A percentile compares a stretch with the other conserved stretches of the same genome.
phyloP scores from a whole-genome alignment of 2,797 vertebrate species.

The Eidolon dupreanum region DNA sequence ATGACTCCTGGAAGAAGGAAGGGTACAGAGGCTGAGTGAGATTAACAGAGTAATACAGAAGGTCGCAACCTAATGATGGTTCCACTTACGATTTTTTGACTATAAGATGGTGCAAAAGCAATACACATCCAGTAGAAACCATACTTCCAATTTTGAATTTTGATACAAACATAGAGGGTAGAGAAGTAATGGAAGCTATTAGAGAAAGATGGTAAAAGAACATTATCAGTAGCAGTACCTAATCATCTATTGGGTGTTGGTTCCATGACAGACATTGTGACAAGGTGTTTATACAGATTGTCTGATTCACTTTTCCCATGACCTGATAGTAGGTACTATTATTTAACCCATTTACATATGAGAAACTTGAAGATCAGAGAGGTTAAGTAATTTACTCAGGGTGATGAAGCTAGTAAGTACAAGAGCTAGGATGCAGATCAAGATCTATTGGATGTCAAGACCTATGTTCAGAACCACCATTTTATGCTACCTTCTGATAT shows the following conservation, averaged over 20 bases:
- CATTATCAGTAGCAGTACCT: background rate
- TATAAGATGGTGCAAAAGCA: background rate
- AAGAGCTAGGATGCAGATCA: background rate
- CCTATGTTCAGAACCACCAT: background rate
- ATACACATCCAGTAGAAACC: background rate
- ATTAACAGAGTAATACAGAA: background rate
- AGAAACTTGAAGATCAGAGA: conserved; percentile 27
- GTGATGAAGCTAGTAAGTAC: background rate
- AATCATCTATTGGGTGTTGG: background rate
- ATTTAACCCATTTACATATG: background rate
- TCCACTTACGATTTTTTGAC: background rate
- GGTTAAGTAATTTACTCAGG: background rate
- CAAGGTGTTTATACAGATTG: background rate
- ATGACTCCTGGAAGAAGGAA: background rate
- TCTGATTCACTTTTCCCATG: background rate
- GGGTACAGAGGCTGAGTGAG: background rate
- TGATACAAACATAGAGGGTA: background rate
- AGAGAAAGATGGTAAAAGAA: background rate
- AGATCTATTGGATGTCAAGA: background rate
- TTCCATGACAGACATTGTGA: background rate
- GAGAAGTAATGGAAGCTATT: background rate
- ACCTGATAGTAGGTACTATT: background rate
- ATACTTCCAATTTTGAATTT: background rate
- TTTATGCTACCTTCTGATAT: background rate
- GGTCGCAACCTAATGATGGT: background rate